Base-by-base conservation (phyloP, 2,888 invertebrate genomes). In the Agrochola circellaris region DNA sequence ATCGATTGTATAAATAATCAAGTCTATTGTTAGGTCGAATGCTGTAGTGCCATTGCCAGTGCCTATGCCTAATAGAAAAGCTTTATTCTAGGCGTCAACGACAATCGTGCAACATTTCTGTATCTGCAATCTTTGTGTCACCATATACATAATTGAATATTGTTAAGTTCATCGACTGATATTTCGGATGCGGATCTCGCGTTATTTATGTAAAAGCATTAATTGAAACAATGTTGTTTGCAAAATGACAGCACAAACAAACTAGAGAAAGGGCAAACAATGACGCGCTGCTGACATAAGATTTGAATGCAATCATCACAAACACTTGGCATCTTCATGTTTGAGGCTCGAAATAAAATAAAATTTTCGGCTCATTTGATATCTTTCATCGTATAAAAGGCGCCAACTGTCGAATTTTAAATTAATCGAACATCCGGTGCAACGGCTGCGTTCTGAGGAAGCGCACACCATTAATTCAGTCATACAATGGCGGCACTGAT, bases 381-480 rank as follows among this genome's bases (percentile, higher is more conserved):
- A 80, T 68, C 77, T 82, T 81, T 70, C 75, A 87, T 75, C 64
- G 76, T 81, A 67, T 51, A 73, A 87, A 89, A 88, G 87, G 87
- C 89, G 88, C 87, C 90, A 92, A 90, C 91, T 89, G 91, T 90
- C 90, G 90, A 92, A 93, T 92, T 92, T 90, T 83, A 92, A 93
- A 91, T 90, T 89, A 89, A 84, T 90, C 87, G 91, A 91, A 91
- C 93, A 92, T 95, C 95, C 95, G 93, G 91, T 81, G 83, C 67
- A 87, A 88, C 86, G 89, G 77, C 77, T 82, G 88, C 79, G 89
- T 83, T 88, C 88, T 85, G 83, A 93, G 94, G 94, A 95, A 94
- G 93, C 90, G 87, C 90, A 91, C 90, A 90, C 91, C 92, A 95
- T 95, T 95, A 94, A 94, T 95, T 94, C 93, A 83, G 84, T 85